Percentiles rank a stretch among this genome's conserved stretches.
Evolutionary conservation across 2,888 invertebrate genomes (phyloP).

Genomic region (Cybosia mesomella): DNA sequence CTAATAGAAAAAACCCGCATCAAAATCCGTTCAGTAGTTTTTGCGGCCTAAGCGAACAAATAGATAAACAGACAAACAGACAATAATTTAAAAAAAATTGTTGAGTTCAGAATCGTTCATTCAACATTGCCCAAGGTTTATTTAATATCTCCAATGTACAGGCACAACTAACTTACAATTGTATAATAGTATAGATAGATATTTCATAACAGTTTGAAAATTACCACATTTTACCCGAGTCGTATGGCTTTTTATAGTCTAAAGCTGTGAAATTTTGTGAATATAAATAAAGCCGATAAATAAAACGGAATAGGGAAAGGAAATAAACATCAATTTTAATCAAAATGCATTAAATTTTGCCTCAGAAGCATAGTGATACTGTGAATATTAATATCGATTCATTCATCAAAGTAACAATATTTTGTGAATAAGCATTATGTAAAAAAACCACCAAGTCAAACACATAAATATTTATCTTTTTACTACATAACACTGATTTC

Average conservation of each 20-base stretch:
- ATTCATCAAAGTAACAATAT: conserved; percentile 3
- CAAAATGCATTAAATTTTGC: neutral
- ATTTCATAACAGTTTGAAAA: neutral
- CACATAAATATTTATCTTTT: conserved; percentile 29
- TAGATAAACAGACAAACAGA: too few relatives aligned
- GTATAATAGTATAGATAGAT: too few relatives aligned
- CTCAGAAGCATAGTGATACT: neutral
- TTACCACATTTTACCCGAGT: neutral
- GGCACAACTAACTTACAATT: too few relatives aligned
- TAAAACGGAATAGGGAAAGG: neutral
- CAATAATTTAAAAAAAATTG: too few relatives aligned
- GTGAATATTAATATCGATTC: conserved; percentile 2
- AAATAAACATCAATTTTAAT: neutral
- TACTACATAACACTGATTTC: conserved; percentile 36
- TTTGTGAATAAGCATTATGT: conserved; percentile 23
- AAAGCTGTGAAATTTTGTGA: neutral
- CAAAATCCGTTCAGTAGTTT: too few relatives aligned
- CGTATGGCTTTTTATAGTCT: neutral
- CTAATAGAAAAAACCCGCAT: too few relatives aligned
- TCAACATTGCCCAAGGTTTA: too few relatives aligned
- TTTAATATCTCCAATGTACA: too few relatives aligned
- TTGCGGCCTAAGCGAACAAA: too few relatives aligned
- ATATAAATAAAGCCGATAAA: neutral
- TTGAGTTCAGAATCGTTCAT: too few relatives aligned
- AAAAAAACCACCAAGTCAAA: conserved; percentile 27